A percentile compares a stretch with the other conserved stretches of the same genome.
Evolutionary conservation across 2,113 vertebrate genomes (phyloP).

Genomic region (Ceuthmochares aereus): DNA sequence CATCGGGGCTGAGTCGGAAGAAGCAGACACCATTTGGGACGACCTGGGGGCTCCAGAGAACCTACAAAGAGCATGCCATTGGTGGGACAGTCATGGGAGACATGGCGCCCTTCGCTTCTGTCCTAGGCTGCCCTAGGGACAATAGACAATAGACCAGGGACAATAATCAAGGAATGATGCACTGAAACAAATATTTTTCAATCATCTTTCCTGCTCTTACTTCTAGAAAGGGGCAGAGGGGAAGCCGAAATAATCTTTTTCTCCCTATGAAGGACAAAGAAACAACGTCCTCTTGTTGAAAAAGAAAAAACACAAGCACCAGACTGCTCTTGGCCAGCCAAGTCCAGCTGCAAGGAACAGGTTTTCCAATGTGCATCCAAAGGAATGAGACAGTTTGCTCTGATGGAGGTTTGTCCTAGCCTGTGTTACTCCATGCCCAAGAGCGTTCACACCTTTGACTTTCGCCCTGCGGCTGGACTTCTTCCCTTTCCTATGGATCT

Average conservation of each 20-base stretch:
- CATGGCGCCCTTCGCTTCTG: background rate
- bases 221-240: background rate
- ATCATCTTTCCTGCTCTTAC: background rate
- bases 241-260: background rate
- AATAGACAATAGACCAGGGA: background rate
- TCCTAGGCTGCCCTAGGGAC: background rate
- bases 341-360: background rate
- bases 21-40: constrained; percentile 83
- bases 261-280: background rate
- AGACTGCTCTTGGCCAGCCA: background rate
- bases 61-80: constrained; percentile 59
- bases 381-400: background rate
- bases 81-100: background rate
- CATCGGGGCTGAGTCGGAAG: constrained; percentile 84
- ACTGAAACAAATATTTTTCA: background rate
- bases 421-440: background rate
- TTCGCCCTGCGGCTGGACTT: background rate
- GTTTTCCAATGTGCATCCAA: background rate
- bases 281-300: background rate
- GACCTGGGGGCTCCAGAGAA: constrained; percentile 84
- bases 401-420: background rate
- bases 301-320: background rate
- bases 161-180: background rate
- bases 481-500: background rate
- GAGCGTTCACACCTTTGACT: rapidly evolving